A percentile compares a stretch with the other conserved stretches of the same genome.
These are phyloP conservation scores for Chaetura pelagica DNA, from an alignment of 2,113 vertebrate genomes.

Conservation along the genomic window DNA sequence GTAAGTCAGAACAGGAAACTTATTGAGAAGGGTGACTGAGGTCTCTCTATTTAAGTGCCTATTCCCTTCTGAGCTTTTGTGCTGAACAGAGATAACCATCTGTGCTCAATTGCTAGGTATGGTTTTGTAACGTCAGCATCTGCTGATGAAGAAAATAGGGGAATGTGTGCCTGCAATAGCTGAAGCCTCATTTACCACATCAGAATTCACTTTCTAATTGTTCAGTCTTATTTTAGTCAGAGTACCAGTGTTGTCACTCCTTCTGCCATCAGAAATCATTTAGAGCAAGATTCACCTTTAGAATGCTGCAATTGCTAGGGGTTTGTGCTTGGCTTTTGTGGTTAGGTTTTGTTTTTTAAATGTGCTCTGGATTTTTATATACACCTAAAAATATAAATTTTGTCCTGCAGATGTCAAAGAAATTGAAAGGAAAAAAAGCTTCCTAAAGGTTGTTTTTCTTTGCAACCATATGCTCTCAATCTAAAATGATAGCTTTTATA, in stretches of 20 bases:
- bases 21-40: constrained; percentile 37
- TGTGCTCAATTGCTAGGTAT: constrained; percentile 71
- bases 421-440: neutral
- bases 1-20: constrained; percentile 40
- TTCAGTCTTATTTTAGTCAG: constrained; percentile 29
- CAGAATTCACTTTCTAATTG: constrained; percentile 61
- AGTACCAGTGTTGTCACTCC: constrained; percentile 16
- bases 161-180: constrained; percentile 60
- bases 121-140: constrained; percentile 78
- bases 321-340: neutral
- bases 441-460: neutral
- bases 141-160: constrained; percentile 74
- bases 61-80: constrained; percentile 65
- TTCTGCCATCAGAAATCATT: neutral
- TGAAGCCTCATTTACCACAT: constrained; percentile 66
- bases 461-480: neutral
- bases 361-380: neutral
- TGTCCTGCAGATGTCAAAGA: neutral
- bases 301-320: neutral
- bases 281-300: neutral
- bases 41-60: constrained; percentile 41
- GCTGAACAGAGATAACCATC: constrained; percentile 70
- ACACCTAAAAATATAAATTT: neutral
- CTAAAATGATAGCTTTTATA: neutral
- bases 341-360: no score